phyloP scores from a whole-genome alignment of 2,888 invertebrate genomes.

The Harpalus rufipes region DNA sequence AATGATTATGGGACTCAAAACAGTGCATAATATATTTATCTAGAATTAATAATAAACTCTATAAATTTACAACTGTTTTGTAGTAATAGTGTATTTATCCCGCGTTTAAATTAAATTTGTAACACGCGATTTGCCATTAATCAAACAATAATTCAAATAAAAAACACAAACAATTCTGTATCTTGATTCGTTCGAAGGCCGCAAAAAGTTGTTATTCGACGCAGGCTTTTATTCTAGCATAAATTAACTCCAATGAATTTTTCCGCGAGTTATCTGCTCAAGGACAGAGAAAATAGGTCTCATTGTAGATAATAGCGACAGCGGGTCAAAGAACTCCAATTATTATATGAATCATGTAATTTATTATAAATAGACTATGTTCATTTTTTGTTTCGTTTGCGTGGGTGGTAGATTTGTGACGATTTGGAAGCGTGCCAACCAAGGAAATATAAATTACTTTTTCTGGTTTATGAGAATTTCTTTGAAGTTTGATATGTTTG shows the following conservation, averaged over 20 bases:
- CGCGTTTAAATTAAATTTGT: background rate
- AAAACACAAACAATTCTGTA: conserved; percentile 55
- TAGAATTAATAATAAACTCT: too few species aligned
- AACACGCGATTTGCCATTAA: conserved; percentile 35
- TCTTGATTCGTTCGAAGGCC: conserved; percentile 55
- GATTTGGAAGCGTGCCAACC: conserved; percentile 16
- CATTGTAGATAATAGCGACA: conserved; percentile 44
- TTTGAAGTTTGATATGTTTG: background rate
- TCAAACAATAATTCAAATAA: conserved; percentile 35
- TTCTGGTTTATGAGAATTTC: background rate
- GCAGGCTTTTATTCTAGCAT: conserved; percentile 33
- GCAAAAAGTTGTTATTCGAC: conserved; percentile 52
- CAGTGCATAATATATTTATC: too few species aligned
- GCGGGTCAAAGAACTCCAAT: conserved; percentile 60
- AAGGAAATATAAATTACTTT: background rate
- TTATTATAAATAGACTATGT: conserved; percentile 48
- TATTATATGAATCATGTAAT: conserved; percentile 46
- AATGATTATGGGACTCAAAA: too few species aligned
- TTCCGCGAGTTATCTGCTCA: conserved; percentile 35
- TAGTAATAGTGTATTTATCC: background rate
- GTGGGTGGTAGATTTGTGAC: background rate
- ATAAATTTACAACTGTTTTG: background rate
- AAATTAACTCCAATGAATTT: conserved; percentile 33
- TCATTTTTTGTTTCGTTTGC: conserved; percentile 23
- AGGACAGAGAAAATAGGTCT: conserved; percentile 64